A percentile compares a stretch with the other conserved stretches of the same genome.
phyloP scores from a whole-genome alignment of 2,113 vertebrate species.

The Mobula birostris region DNA sequence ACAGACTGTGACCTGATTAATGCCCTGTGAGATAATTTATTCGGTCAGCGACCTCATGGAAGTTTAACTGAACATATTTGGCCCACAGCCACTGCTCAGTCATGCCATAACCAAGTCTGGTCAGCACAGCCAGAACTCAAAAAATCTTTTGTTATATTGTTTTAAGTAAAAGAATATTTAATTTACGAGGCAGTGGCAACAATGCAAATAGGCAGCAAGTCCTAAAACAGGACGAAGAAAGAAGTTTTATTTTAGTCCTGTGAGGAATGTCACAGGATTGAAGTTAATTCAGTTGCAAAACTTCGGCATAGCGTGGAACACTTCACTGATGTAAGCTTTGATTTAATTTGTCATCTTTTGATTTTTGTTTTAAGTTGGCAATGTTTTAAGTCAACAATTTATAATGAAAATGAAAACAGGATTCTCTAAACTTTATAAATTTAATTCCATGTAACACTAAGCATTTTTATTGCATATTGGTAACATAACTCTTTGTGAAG shows the following conservation, averaged over 20 bases:
- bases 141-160: slow-evolving; percentile 14
- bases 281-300: background rate
- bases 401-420: background rate
- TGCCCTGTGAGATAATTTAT: slow-evolving; percentile 33
- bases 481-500: background rate
- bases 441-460: background rate
- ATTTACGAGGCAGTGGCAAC: background rate
- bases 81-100: background rate
- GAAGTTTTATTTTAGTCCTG: slow-evolving; percentile 18
- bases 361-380: background rate
- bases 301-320: background rate
- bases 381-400: background rate
- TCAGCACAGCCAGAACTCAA: background rate
- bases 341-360: background rate
- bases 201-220: background rate
- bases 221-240: background rate
- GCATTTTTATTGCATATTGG: background rate
- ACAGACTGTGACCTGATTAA: slow-evolving; percentile 24
- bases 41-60: slow-evolving; percentile 4
- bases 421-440: background rate
- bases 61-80: slow-evolving; percentile 8
- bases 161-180: background rate
- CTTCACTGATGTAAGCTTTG: slow-evolving; percentile 13
- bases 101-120: background rate
- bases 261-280: background rate